These are phyloP conservation scores for Psammodynastes pulverulentus DNA, from an alignment of 2,113 vertebrate species.

Conservation along the genomic window DNA sequence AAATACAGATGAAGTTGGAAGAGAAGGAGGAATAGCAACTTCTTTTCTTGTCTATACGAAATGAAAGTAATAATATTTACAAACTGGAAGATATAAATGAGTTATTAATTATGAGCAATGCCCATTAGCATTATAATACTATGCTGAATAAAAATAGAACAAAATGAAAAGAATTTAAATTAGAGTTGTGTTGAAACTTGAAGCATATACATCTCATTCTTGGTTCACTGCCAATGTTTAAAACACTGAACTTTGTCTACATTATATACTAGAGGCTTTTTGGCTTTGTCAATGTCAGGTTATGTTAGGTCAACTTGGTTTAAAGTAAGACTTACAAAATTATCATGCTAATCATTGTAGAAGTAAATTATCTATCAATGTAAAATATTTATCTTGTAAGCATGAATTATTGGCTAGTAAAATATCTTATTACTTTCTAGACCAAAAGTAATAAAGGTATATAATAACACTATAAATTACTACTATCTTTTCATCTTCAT, in stretches of 20 bases:
- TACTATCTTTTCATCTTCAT: constrained; percentile 10
- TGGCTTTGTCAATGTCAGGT: constrained; percentile 63
- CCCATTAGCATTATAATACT: constrained; percentile 1
- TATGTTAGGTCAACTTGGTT: constrained; percentile 64
- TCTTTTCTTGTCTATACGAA: neutral
- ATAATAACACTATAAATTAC: neutral
- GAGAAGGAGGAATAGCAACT: neutral
- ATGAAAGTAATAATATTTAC: neutral
- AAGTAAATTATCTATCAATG: constrained; percentile 38
- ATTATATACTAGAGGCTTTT: constrained; percentile 60
- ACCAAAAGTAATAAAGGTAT: neutral
- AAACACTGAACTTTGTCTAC: constrained; percentile 56
- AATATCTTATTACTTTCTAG: constrained; percentile 12
- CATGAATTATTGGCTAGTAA: constrained; percentile 17
- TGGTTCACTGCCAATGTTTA: constrained; percentile 50
- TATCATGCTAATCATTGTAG: constrained; percentile 52
- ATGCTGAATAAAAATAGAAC: constrained; percentile 31
- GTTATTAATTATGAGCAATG: constrained; percentile 18
- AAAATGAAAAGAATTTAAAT: constrained; percentile 40
- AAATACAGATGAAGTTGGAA: neutral
- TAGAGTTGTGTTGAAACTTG: constrained; percentile 43
- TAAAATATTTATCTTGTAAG: constrained; percentile 26
- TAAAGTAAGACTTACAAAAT: constrained; percentile 40
- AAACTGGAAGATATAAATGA: constrained; percentile 14
- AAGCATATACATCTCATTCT: constrained; percentile 51